Base-by-base conservation (phyloP, 2,797 vertebrate species). In the Phaenicophaeus curvirostris region DNA sequence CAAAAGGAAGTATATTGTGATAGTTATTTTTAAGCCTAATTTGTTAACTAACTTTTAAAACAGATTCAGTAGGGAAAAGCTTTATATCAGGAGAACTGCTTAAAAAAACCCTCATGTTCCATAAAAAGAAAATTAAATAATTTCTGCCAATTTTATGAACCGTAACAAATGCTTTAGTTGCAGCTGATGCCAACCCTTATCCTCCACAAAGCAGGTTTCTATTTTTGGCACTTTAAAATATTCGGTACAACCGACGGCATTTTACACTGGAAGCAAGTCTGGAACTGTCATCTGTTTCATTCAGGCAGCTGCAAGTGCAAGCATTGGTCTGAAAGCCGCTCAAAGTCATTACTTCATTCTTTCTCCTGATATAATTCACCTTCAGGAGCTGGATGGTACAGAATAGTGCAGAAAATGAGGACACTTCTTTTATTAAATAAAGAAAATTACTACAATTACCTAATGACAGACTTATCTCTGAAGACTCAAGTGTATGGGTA, bases 221-320 rank as follows among this genome's bases (percentile, higher is more conserved):
- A 95, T 97, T 96, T 97, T 97, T 96, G 92, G 95, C 66, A 54
- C 78, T 92, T 95, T 79, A 85, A 97, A 95, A 96, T 83, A 90
- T 93, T 95, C 72, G 46, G 88, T 96, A 84, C 95, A 97, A 87
- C 71, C 94, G 96, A 94, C 90, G 94, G 91, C 77, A 33, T 96
- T 95, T 95, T 94, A 72, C 80, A 55, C 59, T 77, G 87, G 85
- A 89, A 81, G 90, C 85, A 85, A 90, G 65, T 74, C 90, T 94
- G 95, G 85, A 91, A 59, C 86, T 87, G 54, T 95, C 92, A 85
- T 96, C 76, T 95, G 71, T 68, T 35, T 71, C 2, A 15, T 93
- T 96, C 89, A 63, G 89, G 71, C 74, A 88, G 81, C 61, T 78
- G 54, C 78, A 95, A 78, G 54, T 69, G 16, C 79, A 87, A 83